phyloP scores from a whole-genome alignment of 1,140 invertebrate genomes.

The Drosophila novamexicana region DNA sequence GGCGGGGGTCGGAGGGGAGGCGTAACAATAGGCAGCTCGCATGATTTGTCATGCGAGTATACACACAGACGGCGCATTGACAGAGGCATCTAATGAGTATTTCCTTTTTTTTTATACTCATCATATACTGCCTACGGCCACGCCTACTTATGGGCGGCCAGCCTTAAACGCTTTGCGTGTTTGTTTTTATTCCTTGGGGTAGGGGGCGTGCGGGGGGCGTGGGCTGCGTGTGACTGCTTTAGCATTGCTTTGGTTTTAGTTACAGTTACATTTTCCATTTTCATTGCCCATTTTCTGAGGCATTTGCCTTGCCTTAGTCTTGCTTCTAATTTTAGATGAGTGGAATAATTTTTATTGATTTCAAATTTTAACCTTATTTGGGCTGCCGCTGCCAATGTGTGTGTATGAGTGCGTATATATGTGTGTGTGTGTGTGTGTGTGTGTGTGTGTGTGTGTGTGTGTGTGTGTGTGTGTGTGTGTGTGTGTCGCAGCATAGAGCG shows the following conservation, averaged over 20 bases:
- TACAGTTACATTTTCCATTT: conserved; percentile 23
- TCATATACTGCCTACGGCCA: not conserved
- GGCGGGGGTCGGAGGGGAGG: not conserved
- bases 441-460: conserved; percentile 2
- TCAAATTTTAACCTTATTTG: conserved; percentile 82
- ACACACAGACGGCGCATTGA: conserved; percentile 23
- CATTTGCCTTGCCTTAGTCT: conserved; percentile 55
- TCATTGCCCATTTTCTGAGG: not conserved
- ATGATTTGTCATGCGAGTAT: conserved; percentile 65
- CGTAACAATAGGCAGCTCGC: conserved; percentile 32
- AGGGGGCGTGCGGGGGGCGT: not conserved
- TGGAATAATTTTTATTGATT: conserved; percentile 82
- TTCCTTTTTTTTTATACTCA: not conserved
- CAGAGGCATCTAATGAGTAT: conserved; percentile 36
- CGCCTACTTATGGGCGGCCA: not conserved
- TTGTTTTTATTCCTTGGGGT: conserved; percentile 28
- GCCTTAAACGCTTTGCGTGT: conserved; percentile 49
- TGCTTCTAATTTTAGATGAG: conserved; percentile 75
- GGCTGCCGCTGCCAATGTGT: conserved; percentile 3
- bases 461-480: conserved; percentile 19
- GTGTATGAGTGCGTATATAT: not conserved
- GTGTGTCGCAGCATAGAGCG: conserved; percentile 21
- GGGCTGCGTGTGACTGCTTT: not conserved
- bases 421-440: conserved; percentile 22
- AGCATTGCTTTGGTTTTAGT: conserved; percentile 35